Evolutionary conservation across 2,888 invertebrate genomes (phyloP), one percentile per base, ranked within the genome.

Genomic region (Drosophila acutilabella): DNA sequence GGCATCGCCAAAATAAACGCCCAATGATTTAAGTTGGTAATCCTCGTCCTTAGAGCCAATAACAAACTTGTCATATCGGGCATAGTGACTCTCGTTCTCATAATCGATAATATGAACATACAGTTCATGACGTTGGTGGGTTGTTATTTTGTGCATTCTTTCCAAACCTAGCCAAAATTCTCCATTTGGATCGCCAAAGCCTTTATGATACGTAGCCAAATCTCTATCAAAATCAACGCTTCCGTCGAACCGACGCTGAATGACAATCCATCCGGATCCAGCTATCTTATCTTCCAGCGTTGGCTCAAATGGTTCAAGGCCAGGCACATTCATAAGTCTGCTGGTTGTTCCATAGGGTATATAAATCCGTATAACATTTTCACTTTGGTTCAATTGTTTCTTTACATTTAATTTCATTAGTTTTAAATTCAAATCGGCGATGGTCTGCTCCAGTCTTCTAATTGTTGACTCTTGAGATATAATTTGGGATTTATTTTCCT

Each of bases 161-260:
- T 95, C 95, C 71, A 95, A 88, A 2, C 95, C 95, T 11, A 95
- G 91, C 94, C 95, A 96, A 87, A 95, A 95, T 88, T 96, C 95
- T 0, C 94, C 94, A 0, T 94, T 94, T 16, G 95, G 91, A 81
- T 95, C 95, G 1, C 95, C 96, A 81, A 96, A 96, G 5, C 96
- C 96, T 42, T 93, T 88, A 78, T 94, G 94, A 86, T 95, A 96
- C 56, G 94, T 94, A 0, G 93, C 87, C 95, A 95, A 95, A 48
- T 92, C 88, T 73, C 94, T 93, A 79, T 93, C 94, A 86, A 95
- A 96, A 78, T 95, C 94, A 85, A 95, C 94, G 0, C 93, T 92
- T 0, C 95, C 95, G 70, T 95, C 94, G 70, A 93, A 93, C 18
- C 95, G 93, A 73, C 94, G 94, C 88, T 95, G 95, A 92, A 52